phyloP scores from a whole-genome alignment of 2,888 invertebrate species.

The Podotricha telesiphe region DNA sequence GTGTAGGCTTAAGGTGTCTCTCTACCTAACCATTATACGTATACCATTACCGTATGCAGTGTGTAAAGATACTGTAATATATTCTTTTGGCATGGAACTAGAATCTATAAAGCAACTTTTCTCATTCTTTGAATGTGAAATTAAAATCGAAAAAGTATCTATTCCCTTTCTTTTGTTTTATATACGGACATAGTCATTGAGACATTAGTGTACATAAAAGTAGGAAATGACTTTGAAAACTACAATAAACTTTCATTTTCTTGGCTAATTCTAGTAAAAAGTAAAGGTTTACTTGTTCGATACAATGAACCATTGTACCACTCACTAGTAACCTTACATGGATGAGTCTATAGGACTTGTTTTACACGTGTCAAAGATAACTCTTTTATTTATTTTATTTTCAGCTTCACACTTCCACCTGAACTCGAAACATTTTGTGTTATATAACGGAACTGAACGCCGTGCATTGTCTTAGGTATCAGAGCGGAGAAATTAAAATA shows the following conservation, averaged over 20 bases:
- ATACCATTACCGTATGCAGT: no score
- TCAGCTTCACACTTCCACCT: no score
- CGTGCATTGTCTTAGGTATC: no score
- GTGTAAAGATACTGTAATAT: no score
- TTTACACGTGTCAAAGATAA: neutral
- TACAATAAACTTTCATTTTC: conserved; percentile 36
- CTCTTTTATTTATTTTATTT: neutral
- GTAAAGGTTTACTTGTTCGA: conserved; percentile 37
- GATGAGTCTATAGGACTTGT: neutral
- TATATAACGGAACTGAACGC: no score
- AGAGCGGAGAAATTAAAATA: no score
- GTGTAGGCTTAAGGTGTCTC: no score
- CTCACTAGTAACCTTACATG: conserved; percentile 38
- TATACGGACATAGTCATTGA: neutral
- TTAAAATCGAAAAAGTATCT: neutral
- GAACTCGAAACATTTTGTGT: no score
- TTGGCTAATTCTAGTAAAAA: conserved; percentile 36
- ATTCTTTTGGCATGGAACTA: no score
- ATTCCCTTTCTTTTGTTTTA: neutral
- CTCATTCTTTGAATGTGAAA: no score
- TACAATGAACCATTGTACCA: conserved; percentile 55
- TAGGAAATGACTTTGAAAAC: conserved; percentile 22
- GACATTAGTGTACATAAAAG: conserved; percentile 3
- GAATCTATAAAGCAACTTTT: no score
- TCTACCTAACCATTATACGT: no score